phyloP scores from a whole-genome alignment of 2,113 vertebrate species.

The Nycticebus coucang region DNA sequence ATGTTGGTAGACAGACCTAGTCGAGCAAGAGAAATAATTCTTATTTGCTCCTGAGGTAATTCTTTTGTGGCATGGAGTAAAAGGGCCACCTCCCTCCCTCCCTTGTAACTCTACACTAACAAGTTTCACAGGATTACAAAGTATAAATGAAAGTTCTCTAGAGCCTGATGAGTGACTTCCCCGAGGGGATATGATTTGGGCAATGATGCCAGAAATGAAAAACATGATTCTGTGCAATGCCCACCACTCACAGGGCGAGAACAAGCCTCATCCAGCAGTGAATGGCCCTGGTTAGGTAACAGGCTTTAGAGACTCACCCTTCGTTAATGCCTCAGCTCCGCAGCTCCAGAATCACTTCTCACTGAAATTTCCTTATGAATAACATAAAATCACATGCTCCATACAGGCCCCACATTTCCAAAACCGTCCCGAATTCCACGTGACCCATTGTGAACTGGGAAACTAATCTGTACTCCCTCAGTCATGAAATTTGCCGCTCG shows the following conservation, averaged over 20 bases:
- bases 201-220: not conserved
- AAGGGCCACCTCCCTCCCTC: not conserved
- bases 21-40: not conserved
- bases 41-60: not conserved
- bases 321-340: conserved; percentile 4
- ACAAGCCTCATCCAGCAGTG: not conserved
- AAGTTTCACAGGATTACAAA: not conserved
- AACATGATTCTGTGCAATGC: not conserved
- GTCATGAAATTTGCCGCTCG: conserved; percentile 75
- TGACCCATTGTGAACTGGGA: conserved; percentile 56
- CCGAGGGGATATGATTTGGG: not conserved
- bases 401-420: conserved; percentile 28
- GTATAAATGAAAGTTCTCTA: not conserved
- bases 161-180: not conserved
- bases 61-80: not conserved
- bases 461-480: conserved; percentile 76
- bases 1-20: not conserved
- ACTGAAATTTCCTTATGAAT: conserved; percentile 51
- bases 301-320: conserved; percentile 56
- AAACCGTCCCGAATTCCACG: conserved; percentile 57
- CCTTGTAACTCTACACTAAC: not conserved
- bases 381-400: conserved; percentile 47
- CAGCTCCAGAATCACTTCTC: conserved; percentile 56
- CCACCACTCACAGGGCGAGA: not conserved
- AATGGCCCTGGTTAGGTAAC: not conserved